Conservation (phyloP, 2,797 vertebrate species). For the Phrynocephalus forsythii region DNA sequence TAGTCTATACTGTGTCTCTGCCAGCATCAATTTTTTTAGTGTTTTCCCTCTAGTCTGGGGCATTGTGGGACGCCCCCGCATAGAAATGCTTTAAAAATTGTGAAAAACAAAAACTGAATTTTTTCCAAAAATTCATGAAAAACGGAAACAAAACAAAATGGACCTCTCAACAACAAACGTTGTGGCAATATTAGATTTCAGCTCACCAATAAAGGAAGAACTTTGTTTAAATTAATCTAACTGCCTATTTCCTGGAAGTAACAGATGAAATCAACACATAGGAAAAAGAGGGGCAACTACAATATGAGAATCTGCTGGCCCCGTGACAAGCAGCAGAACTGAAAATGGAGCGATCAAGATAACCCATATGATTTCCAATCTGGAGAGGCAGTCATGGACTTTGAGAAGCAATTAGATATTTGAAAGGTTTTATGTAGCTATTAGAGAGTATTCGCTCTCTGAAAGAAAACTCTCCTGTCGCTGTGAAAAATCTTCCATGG, state of each 20-base stretch:
- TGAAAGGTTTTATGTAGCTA: background rate
- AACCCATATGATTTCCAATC: conserved; percentile 7
- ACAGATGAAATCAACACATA: background rate
- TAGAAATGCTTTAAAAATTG: no score
- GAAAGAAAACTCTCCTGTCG: conserved; percentile 30
- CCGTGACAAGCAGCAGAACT: background rate
- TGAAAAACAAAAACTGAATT: no score
- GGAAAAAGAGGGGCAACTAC: background rate
- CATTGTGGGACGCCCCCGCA: no score
- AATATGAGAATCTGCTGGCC: background rate
- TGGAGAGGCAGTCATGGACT: background rate
- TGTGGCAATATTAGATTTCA: background rate
- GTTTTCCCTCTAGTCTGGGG: no score
- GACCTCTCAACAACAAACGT: no score
- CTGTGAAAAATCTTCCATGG: conserved; percentile 10
- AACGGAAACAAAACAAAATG: no score
- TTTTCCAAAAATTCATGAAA: no score
- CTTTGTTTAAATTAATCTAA: background rate
- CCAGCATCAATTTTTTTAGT: no score
- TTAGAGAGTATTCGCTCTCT: background rate
- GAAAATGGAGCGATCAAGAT: background rate
- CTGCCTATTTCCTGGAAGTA: background rate
- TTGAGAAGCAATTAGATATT: conserved; percentile 1
- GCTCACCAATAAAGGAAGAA: background rate
- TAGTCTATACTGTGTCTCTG: no score